Evolutionary conservation across 2,888 invertebrate species (phyloP), one percentile per base, ranked within the genome.

Genomic region (Corythucha ciliata): DNA sequence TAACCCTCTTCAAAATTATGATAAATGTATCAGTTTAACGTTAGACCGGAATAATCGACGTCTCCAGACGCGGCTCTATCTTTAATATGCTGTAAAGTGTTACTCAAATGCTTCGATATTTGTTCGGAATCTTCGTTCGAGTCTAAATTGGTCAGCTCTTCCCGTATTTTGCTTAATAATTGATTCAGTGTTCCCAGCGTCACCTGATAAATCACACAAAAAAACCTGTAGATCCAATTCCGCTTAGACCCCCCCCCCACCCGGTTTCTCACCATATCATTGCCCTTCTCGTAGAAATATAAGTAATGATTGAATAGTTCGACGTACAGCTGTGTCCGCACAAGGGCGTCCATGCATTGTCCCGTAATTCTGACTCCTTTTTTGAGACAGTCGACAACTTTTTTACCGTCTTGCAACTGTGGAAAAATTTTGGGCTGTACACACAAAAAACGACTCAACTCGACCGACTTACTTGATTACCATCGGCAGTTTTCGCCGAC

Each of bases 281-380:
- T 88, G 52, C 89, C 89, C 58, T 91, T 81, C 66, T 94, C 92
- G 62, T 86, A 82, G 68, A 94, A 91, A 68, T 90, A 86, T 46
- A 94, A 80, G 70, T 96, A 93, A 59, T 92, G 81, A 66, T 94
- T 93, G 47, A 99, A 73, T 56, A 98, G 76, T 67, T 97, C 97
- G 4, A 93, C 90, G 66, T 92, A 85, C 33, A 99, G 75, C 67
- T 97, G 96, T 20, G 93, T 90, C 72, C 97, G 96, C 5, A 96
- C 93, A 2, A 88, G 85, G 16, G 82, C 81, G 71, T 99, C 98
- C 88, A 99, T 90, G 65, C 97, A 97, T 65, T 98, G 96, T 60
- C 88, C 89, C 0, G 94, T 92, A 52, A 97, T 94, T 50, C 92
- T 80, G 4, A 90, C 83, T 8, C 91, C 91, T 68, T 94, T 96